phyloP scores from a whole-genome alignment of 2,113 vertebrate species.

The Salminus brasiliensis region DNA sequence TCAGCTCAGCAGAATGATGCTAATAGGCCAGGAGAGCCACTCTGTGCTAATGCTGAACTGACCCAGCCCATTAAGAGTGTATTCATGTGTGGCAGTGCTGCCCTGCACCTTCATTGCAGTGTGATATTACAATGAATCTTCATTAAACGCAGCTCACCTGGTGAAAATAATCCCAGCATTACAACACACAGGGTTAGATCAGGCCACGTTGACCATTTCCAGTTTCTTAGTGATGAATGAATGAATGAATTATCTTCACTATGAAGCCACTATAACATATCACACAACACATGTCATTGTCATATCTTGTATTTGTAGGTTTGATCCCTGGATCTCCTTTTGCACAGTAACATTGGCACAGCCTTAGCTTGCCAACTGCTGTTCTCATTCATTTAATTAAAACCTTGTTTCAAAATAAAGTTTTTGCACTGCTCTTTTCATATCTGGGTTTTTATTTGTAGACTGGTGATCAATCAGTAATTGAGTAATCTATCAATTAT shows the following conservation, averaged over 20 bases:
- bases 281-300: too few relatives aligned
- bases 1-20: neutral
- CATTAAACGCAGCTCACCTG: neutral
- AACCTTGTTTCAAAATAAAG: too few relatives aligned
- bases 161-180: neutral
- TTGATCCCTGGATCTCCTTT: too few relatives aligned
- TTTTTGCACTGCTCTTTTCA: too few relatives aligned
- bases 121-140: conserved; percentile 3
- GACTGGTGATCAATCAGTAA: too few relatives aligned
- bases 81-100: neutral
- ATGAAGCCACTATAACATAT: neutral
- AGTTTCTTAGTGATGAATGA: neutral
- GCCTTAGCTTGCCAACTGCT: too few relatives aligned
- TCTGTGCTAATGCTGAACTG: neutral
- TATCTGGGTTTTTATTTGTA: too few relatives aligned
- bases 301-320: too few relatives aligned
- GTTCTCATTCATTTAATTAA: too few relatives aligned
- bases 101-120: neutral
- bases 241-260: neutral
- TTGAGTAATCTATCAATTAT: too few relatives aligned
- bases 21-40: neutral
- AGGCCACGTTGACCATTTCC: neutral
- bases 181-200: neutral
- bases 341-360: too few relatives aligned
- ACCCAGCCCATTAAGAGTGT: neutral